Evolutionary conservation across 1,140 invertebrate species (phyloP), one percentile per base, ranked within the genome.

Genomic region (Drosophila murphyi): DNA sequence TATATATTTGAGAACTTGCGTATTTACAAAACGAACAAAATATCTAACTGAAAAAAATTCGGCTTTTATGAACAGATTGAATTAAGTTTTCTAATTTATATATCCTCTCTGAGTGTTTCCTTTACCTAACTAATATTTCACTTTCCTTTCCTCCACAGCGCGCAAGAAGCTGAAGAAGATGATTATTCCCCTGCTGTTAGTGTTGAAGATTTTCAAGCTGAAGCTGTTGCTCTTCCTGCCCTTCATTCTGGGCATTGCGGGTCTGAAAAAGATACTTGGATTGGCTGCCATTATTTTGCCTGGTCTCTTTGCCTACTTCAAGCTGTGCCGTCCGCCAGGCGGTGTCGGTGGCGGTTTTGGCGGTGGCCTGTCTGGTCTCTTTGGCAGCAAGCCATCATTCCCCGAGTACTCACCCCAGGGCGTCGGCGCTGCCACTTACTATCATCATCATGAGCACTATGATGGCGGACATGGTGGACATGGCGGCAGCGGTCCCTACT

Each of bases 181-280:
- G n/a, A 95, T 97, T 77, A 96, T 97, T 71, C 96, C 96, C 0
- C 94, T 97, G 94, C 92, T 97, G 78, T 91, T 97, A 64, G 95
- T 97, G 57, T 90, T 97, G 63, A 97, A 97, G 91, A 93, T 97
- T 51, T 97, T 97, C 94, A 97, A 97, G 91, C 80, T 97, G 80
- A 97, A 97, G 79, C 92, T 97, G 12, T 93, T 97, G 1, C 93
- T 97, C 3, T 96, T 97, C 93, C 89, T 97, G 82, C 96, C 96
- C 2, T 93, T 97, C 70, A 96, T 97, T 54, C 93, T 97, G 34
- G 96, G 96, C 7, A 92, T 97, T 64, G 96, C 95, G 5, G 96
- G 96, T 28, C 96, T 97, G 85, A 97, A 97, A 92, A 97, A 97
- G 80, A 94, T 97, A 82, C 93, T 97, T 2, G 96, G 95, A 37